Base-by-base conservation (phyloP, 2,888 invertebrate species). In the Chymomyza amoena region DNA sequence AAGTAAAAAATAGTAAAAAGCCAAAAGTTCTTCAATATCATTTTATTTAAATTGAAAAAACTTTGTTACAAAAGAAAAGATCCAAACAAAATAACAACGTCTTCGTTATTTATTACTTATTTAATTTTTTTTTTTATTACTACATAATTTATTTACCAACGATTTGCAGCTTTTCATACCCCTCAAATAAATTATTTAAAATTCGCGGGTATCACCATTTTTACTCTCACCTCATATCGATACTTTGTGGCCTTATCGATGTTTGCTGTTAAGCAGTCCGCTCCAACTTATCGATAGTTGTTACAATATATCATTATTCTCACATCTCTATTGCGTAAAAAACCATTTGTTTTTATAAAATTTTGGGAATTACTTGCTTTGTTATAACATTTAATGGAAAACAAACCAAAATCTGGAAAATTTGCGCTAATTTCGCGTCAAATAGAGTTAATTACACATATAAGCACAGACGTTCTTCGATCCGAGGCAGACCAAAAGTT, bases 381-480 rank as follows among this genome's bases (percentile, higher is more conserved):
- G 39, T 45, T 45, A 45, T 45, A 13, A 45, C 39, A 13, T 45
- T 57, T 57, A 57, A 57, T 57, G 80, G 80, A 80, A 67, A 69
- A 51, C 25, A 67, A 66, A 61, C 7, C 36, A 13, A 66, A 66
- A 45, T 57, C 68, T 64, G 70, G 73, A 13, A 85, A 86, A 78
- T 87, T 77, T 80, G 88, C 88, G 60, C 70, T 87, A 28, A 62
- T 81, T 4, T 70, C 59, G 64, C 75, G 76, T 25, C 69, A 64
- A n/a, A 72, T 74, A 6, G 81, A 80, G 32, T 20, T 86, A 6
- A 72, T 60, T 20, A 66, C 80, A 51, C 67, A 81, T 65, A 61
- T 66, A 59, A 74, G 70, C 61, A 61, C 74, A 7, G 80, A 73
- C 20, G 72, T 68, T 20, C 68, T 68, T 6, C 50, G 68, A 6